Conservation (phyloP, 2,113 vertebrate species). For the Dissostichus mawsoni region DNA sequence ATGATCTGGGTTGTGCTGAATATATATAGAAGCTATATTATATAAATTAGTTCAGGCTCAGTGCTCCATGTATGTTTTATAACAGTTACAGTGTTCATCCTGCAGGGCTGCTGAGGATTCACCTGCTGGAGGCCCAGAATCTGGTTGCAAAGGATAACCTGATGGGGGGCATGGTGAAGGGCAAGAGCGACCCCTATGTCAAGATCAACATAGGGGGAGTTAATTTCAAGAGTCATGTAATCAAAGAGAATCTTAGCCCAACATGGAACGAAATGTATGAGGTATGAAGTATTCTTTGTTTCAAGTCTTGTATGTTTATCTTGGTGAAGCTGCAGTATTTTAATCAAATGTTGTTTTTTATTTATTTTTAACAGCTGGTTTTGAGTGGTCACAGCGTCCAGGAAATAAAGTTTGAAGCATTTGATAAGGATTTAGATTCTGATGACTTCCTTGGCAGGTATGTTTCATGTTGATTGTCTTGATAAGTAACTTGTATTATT, state of each 20-base stretch:
- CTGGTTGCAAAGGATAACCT: conserved; percentile 92
- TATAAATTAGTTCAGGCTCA: not conserved
- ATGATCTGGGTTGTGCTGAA: not conserved
- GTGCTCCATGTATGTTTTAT: not conserved
- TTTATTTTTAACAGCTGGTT: conserved; percentile 80
- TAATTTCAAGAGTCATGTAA: conserved; percentile 87
- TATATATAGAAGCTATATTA: not conserved
- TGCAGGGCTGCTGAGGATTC: conserved; percentile 90
- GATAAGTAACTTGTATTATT: conserved; percentile 9
- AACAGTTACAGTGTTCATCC: conserved; percentile 39
- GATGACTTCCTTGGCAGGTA: conserved; percentile 94
- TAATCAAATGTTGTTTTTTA: not conserved
- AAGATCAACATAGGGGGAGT: conserved; percentile 84
- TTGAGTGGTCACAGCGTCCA: conserved; percentile 79
- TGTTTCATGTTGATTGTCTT: conserved; percentile 13
- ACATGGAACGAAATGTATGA: conserved; percentile 94
- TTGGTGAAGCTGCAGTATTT: not conserved
- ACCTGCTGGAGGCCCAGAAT: conserved; percentile 90
- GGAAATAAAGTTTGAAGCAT: conserved; percentile 88
- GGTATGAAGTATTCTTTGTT: conserved; percentile 72
- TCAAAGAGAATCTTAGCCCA: conserved; percentile 92
- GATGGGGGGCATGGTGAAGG: conserved; percentile 88
- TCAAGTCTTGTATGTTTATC: not conserved
- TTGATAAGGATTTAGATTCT: conserved; percentile 92
- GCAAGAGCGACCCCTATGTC: conserved; percentile 93